These are phyloP conservation scores for Pseudomyrmex concolor DNA, from an alignment of 1,140 invertebrate genomes.

Conservation along the genomic window DNA sequence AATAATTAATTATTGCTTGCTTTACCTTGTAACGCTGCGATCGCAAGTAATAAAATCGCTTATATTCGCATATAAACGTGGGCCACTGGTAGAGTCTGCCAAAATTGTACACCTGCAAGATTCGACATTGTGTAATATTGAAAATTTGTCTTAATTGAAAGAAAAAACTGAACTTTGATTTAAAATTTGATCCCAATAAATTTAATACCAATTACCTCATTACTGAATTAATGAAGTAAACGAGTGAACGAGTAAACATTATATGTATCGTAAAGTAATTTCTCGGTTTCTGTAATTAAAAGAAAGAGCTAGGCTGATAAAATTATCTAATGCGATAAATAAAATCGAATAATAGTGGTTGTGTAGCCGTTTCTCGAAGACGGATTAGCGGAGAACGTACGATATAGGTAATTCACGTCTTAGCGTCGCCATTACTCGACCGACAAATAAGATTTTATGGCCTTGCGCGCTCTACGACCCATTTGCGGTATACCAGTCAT, in stretches of 20 bases:
- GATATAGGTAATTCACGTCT: conserved; percentile 22
- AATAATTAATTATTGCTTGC: conserved; percentile 52
- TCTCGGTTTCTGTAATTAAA: neutral
- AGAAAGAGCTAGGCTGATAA: neutral
- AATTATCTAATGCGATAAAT: conserved; percentile 48
- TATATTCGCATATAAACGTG: neutral
- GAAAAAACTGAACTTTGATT: neutral
- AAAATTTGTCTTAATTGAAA: neutral
- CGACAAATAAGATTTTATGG: conserved; percentile 56
- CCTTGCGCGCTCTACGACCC: conserved; percentile 17
- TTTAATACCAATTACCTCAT: no score
- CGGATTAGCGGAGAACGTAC: conserved; percentile 23
- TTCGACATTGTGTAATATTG: neutral
- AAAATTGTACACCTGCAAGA: neutral
- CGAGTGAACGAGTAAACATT: no score
- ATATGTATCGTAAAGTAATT: neutral
- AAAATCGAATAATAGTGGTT: conserved; percentile 43
- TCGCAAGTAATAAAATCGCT: conserved; percentile 14
- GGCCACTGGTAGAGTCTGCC: no score
- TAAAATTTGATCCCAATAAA: no score
- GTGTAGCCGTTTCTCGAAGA: neutral
- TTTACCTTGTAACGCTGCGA: conserved; percentile 23
- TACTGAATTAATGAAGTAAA: no score
- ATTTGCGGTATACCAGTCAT: conserved; percentile 34
- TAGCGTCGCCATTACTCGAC: conserved; percentile 42